Percentiles rank a stretch among this genome's conserved stretches.
These are phyloP conservation scores for Mormyrus proboscirostris DNA, from an alignment of 2,797 vertebrate species.

Conservation along the genomic window DNA sequence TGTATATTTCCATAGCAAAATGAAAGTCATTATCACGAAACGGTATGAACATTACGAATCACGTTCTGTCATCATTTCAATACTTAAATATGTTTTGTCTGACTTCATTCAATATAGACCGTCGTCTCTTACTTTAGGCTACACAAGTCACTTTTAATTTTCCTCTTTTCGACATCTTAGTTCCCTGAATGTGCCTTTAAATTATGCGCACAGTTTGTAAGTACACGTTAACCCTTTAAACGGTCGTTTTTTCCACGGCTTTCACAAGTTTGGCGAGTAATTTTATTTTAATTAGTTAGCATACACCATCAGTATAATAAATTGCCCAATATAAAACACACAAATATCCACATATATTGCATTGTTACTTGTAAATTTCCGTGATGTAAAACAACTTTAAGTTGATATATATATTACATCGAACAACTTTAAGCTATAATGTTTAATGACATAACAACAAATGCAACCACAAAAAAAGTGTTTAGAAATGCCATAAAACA, in stretches of 20 bases:
- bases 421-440: background rate
- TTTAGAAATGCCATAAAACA: background rate
- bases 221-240: conserved; percentile 4
- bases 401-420: background rate
- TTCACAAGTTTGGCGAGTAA: background rate
- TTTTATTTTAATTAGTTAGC: background rate
- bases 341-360: background rate
- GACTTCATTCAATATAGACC: background rate
- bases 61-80: conserved; percentile 4
- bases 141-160: background rate
- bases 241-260: background rate
- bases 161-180: conserved; percentile 7
- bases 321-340: background rate
- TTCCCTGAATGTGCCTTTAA: background rate
- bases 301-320: background rate
- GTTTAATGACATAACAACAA: background rate
- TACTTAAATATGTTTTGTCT: background rate
- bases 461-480: background rate
- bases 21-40: background rate
- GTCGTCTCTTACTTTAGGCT: background rate
- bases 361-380: background rate
- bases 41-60: background rate
- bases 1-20: background rate
- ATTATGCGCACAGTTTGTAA: conserved; percentile 2
- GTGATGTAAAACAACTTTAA: background rate